A percentile compares a stretch with the other conserved stretches of the same genome.
Evolutionary conservation across 1,140 invertebrate genomes (phyloP).

Genomic region (Teleogryllus occipitalis): DNA sequence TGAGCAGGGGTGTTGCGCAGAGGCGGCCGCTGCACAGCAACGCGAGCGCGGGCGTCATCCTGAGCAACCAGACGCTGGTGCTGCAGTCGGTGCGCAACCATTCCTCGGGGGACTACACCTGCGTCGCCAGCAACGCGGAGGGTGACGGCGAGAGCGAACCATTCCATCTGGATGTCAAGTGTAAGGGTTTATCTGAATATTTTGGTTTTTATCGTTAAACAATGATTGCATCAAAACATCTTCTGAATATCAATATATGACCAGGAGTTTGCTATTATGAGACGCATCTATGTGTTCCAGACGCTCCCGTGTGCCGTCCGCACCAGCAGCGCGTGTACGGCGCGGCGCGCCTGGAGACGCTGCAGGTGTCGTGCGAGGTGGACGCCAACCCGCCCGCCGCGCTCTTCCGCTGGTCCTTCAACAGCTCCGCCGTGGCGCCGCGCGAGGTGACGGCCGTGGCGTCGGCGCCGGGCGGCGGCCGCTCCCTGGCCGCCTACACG

Average conservation of each 20-base stretch:
- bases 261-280: too few species aligned
- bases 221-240: too few species aligned
- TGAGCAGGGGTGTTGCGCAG: slow-evolving; percentile 24
- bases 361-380: slow-evolving; percentile 68
- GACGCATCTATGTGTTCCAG: slow-evolving; percentile 26
- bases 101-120: slow-evolving; percentile 71
- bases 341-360: slow-evolving; percentile 66
- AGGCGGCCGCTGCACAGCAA: slow-evolving; percentile 54
- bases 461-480: slow-evolving; percentile 45
- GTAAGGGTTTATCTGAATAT: slow-evolving; percentile 48
- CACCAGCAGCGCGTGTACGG: slow-evolving; percentile 44
- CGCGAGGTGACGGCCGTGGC: slow-evolving; percentile 54
- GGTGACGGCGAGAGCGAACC: slow-evolving; percentile 77
- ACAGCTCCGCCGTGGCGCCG: slow-evolving; percentile 44
- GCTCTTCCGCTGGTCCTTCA: slow-evolving; percentile 69
- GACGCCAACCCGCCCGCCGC: slow-evolving; percentile 73
- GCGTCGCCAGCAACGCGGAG: slow-evolving; percentile 71
- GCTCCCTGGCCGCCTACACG: slow-evolving; percentile 54
- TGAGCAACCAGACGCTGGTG: slow-evolving; percentile 74
- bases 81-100: slow-evolving; percentile 70
- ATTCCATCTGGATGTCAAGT: slow-evolving; percentile 73
- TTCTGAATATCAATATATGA: too few species aligned
- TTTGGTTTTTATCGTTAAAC: too few species aligned
- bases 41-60: slow-evolving; percentile 64
- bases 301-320: slow-evolving; percentile 43